These are phyloP conservation scores for Anadara kagoshimensis DNA, from an alignment of 1,140 invertebrate species.

Conservation along the genomic window DNA sequence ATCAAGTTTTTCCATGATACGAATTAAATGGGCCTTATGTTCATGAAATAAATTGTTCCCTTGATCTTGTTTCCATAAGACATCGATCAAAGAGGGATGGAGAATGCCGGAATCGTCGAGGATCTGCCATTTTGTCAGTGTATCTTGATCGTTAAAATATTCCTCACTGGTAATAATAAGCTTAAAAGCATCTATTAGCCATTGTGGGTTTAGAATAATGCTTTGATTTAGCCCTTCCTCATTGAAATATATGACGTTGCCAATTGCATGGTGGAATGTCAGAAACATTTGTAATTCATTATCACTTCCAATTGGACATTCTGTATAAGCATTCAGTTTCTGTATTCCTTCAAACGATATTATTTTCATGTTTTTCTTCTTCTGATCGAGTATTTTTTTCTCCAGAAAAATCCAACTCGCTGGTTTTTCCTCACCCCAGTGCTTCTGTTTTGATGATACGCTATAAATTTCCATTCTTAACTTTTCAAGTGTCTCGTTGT, in stretches of 20 bases:
- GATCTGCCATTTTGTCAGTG: too few relatives aligned
- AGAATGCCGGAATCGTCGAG: too few relatives aligned
- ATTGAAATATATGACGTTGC: constrained; percentile 21
- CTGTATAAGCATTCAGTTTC: constrained; percentile 13
- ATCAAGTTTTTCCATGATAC: too few relatives aligned
- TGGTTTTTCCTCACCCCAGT: constrained; percentile 19
- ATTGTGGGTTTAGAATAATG: constrained; percentile 24
- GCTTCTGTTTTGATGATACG: constrained; percentile 12
- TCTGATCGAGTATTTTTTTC: constrained; percentile 9
- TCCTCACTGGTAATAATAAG: constrained; percentile 13
- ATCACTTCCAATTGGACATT: constrained; percentile 5
- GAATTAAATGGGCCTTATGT: too few relatives aligned
- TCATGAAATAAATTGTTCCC: too few relatives aligned
- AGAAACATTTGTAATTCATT: constrained; percentile 28
- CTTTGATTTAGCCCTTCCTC: constrained; percentile 19
- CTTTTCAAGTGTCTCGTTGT: not conserved
- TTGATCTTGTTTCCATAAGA: too few relatives aligned
- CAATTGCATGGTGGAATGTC: constrained; percentile 28
- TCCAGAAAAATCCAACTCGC: constrained; percentile 31
- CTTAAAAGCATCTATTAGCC: constrained; percentile 33
- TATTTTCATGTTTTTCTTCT: constrained; percentile 6
- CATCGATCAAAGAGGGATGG: too few relatives aligned
- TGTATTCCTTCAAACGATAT: constrained; percentile 9
- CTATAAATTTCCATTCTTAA: constrained; percentile 19
- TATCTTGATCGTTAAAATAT: not conserved